These are phyloP conservation scores for Penaeus indicus DNA, from an alignment of 1,140 invertebrate species.

Conservation along the genomic window DNA sequence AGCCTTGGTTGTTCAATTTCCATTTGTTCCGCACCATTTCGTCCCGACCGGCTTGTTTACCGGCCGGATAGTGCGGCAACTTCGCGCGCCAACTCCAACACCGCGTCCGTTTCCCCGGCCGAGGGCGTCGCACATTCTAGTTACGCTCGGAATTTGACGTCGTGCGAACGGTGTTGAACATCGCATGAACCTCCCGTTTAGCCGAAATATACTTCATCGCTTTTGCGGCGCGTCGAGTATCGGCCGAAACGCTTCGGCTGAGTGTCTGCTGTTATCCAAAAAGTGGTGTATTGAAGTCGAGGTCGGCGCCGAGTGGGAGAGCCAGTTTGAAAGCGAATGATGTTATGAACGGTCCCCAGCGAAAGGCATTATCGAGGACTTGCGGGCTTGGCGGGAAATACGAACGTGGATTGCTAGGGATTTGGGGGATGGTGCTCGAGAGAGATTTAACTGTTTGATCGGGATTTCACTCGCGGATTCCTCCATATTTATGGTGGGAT, in stretches of 20 bases:
- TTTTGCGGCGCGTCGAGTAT: no score
- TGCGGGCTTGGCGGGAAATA: constrained; percentile 61
- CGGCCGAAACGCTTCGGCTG: no score
- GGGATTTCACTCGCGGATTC: constrained; percentile 56
- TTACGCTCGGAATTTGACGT: no score
- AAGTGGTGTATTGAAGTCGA: no score
- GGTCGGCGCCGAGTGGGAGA: constrained; percentile 13
- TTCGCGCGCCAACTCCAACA: constrained; percentile 57
- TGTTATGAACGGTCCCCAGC: constrained; percentile 58
- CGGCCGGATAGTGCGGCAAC: constrained; percentile 59
- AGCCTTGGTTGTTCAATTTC: constrained; percentile 60
- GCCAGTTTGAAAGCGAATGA: constrained; percentile 45
- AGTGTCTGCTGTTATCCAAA: no score
- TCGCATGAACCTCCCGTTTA: no score
- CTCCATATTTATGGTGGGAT: constrained; percentile 57
- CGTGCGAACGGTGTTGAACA: no score
- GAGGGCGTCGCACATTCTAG: no score
- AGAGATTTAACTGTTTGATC: constrained; percentile 63
- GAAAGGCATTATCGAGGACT: constrained; percentile 60
- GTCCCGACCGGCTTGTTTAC: constrained; percentile 59
- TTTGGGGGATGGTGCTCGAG: constrained; percentile 60
- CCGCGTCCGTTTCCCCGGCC: constrained; percentile 43
- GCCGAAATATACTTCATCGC: no score
- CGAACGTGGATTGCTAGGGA: constrained; percentile 59
- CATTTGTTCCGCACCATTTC: constrained; percentile 62